A percentile compares a stretch with the other conserved stretches of the same genome.
Evolutionary conservation across 2,797 vertebrate species (phyloP).

Genomic region (Myotis pilosus): DNA sequence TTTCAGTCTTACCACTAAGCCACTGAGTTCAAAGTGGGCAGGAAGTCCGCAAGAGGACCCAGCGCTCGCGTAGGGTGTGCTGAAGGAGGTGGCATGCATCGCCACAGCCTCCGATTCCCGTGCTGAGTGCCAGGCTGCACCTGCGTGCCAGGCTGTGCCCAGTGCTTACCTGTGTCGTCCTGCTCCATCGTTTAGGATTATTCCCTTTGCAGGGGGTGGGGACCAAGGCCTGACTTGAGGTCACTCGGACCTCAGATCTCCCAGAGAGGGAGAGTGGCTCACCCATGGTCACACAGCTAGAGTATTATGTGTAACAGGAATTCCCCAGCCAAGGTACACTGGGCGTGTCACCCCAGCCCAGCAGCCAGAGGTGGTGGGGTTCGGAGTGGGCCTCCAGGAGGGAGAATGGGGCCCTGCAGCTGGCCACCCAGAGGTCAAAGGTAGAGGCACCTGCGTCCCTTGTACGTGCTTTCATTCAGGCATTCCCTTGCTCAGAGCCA

Average conservation of each 20-base stretch:
- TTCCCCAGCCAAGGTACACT: background rate
- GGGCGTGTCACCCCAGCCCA: no score
- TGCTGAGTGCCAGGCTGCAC: background rate
- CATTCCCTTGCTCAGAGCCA: background rate
- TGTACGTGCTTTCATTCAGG: background rate
- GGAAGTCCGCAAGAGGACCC: background rate
- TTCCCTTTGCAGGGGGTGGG: background rate
- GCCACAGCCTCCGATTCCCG: no score
- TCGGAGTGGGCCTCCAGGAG: background rate
- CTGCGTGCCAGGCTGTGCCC: background rate
- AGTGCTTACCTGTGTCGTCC: background rate
- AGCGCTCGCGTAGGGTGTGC: rapidly evolving
- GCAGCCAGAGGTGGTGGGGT: background rate
- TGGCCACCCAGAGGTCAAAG: background rate
- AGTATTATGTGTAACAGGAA: background rate
- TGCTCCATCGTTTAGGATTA: background rate
- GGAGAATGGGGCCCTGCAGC: background rate
- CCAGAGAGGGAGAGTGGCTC: background rate
- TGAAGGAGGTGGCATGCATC: background rate
- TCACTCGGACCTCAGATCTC: background rate
- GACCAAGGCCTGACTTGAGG: background rate
- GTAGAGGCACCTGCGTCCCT: background rate
- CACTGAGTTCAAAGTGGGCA: background rate
- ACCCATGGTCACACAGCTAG: background rate
- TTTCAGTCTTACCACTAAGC: background rate